Base-by-base conservation (phyloP, 2,888 invertebrate genomes). In the Pammene aurita region DNA sequence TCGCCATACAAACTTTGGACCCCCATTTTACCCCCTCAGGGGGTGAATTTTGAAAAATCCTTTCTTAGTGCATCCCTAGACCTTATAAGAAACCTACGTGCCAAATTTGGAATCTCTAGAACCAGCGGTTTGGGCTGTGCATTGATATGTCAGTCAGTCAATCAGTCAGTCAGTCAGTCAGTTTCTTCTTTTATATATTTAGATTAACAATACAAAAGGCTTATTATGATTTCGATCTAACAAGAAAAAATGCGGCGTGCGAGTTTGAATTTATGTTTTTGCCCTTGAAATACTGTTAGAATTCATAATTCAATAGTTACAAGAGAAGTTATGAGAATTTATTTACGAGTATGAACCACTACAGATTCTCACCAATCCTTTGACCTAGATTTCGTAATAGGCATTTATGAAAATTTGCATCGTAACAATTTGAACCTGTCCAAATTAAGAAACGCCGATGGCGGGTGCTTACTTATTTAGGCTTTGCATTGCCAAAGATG, bases 301-400 rank as follows among this genome's bases (percentile, higher is more conserved):
- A 26, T 1, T 52, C 35, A 34, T 60, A 38, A 61, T 50, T 61
- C 46, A 62, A 62, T 26, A 18, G 41, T 18, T 16, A 44, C 34
- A 54, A 54, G 35, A 34, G 10, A 44, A 1, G 44, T 9, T 38
- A 52, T 54, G 52, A 66, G 35, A 66, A 60, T n/a, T n/a, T 60
- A 66, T 42, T 26, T 26, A n/a, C n/a, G n/a, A n/a, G n/a, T n/a
- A 26, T 26, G 18, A 54, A 18, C 35, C 10, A 54, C 52, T 38
- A 26, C 41, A 54, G 54, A 44, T 66, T 66, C 60, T 54, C 66
- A 66, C 52, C 58, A 54, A 54, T 60, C 60, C 38, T 66, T 18
- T 66, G 66, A 54, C 66, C 60, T 46, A 46, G 60, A 60, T 66
- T 66, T 46, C 66, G 46, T 60, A 46, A 62, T 18, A 52, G 34